Conservation (phyloP, 1,140 invertebrate species). For the Drosophila persimilis region DNA sequence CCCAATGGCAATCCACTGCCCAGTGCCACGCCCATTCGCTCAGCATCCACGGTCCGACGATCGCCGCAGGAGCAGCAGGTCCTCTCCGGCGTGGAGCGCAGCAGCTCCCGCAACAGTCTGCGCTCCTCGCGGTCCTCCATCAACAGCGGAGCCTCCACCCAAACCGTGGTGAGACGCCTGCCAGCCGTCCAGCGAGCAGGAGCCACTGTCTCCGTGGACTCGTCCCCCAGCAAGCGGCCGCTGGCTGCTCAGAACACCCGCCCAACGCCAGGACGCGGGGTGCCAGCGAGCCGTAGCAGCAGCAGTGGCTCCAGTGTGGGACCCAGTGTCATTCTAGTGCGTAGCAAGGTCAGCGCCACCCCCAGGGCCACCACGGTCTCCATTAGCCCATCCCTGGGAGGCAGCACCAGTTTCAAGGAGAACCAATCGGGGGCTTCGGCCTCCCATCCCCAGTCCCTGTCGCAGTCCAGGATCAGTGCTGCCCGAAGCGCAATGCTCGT, state of each 20-base stretch:
- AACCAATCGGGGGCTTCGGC: slow-evolving; percentile 43
- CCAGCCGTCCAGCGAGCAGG: slow-evolving; percentile 73
- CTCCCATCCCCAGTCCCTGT: slow-evolving; percentile 20
- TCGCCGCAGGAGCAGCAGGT: slow-evolving; percentile 79
- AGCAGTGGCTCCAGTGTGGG: slow-evolving; percentile 87
- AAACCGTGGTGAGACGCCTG: slow-evolving; percentile 89
- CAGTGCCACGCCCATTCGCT: slow-evolving; percentile 37
- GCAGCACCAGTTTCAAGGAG: slow-evolving; percentile 77
- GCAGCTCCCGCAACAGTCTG: slow-evolving; percentile 88
- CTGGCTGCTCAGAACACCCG: slow-evolving; percentile 63
- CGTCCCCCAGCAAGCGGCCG: slow-evolving; percentile 76
- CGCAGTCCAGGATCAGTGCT: slow-evolving; percentile 50
- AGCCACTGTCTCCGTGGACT: slow-evolving; percentile 75
- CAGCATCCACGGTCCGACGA: slow-evolving; percentile 60
- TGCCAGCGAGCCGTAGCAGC: slow-evolving; percentile 88
- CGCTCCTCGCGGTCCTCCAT: slow-evolving; percentile 91
- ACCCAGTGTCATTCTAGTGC: slow-evolving; percentile 69
- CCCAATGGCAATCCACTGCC: slow-evolving; percentile 64
- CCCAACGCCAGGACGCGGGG: slow-evolving; percentile 78
- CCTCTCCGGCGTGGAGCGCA: slow-evolving; percentile 85
- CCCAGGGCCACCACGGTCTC: slow-evolving; percentile 12
- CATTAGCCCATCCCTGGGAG: slow-evolving; percentile 35
- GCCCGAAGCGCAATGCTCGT: slow-evolving; percentile 75
- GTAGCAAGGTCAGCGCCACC: slow-evolving; percentile 51
- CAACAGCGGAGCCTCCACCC: slow-evolving; percentile 91